These are phyloP conservation scores for Acleris cristana DNA, from an alignment of 2,888 invertebrate genomes.

Conservation along the genomic window DNA sequence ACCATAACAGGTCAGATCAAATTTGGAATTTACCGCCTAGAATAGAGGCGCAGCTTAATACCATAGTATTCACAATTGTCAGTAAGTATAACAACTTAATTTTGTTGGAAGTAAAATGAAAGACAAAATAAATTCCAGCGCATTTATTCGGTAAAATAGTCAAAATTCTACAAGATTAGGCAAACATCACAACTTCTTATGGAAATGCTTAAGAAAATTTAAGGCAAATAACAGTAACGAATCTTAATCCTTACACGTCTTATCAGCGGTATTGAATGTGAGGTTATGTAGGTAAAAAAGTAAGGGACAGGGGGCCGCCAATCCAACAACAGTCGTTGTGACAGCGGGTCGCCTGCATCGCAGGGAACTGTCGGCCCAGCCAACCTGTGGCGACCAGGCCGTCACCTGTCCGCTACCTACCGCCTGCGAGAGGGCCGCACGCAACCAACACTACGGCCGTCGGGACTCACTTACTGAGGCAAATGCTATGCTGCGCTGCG, in stretches of 20 bases:
- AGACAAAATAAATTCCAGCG: constrained; percentile 70
- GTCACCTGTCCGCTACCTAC: constrained; percentile 43
- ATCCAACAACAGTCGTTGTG: constrained; percentile 83
- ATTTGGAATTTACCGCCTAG: too few relatives aligned
- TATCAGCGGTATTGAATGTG: constrained; percentile 55
- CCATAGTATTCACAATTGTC: too few relatives aligned
- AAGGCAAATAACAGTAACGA: constrained; percentile 75
- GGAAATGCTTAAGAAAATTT: constrained; percentile 77
- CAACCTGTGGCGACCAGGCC: constrained; percentile 25
- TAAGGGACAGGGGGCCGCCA: constrained; percentile 81
- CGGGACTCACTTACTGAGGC: neutral
- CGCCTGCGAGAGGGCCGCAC: constrained; percentile 41
- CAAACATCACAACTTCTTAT: constrained; percentile 82
- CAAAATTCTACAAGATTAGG: constrained; percentile 83
- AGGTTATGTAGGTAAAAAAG: constrained; percentile 37
- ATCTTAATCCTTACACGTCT: constrained; percentile 68
- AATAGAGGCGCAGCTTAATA: too few relatives aligned
- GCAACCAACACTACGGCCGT: constrained; percentile 45
- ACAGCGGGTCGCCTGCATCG: constrained; percentile 73
- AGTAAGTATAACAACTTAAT: too few relatives aligned
- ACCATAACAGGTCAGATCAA: too few relatives aligned
- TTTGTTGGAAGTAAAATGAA: constrained; percentile 52
- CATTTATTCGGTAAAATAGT: constrained; percentile 82
- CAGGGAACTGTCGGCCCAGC: constrained; percentile 86
- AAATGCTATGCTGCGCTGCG: too few relatives aligned